Evolutionary conservation across 2,888 invertebrate genomes (phyloP), one percentile per base, ranked within the genome.

Genomic region (Abscondita cerata): DNA sequence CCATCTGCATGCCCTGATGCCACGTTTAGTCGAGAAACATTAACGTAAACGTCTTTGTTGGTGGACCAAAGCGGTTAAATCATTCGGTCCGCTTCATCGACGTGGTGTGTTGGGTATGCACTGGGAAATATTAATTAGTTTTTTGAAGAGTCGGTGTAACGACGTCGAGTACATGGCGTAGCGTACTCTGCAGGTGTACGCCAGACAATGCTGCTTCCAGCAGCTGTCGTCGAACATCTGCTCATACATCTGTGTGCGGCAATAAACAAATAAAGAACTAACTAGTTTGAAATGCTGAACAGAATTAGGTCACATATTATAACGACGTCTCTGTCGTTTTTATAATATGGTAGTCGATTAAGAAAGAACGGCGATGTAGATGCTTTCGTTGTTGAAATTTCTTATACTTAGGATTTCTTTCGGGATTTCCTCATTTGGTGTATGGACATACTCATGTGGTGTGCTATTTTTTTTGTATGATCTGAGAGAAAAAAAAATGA

Each of bases 151-250:
- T 25, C 6, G 25, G 25, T 25, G 25, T 6, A 2, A 25, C 25
- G 6, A 6, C 25, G 6, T 2, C 25, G 25, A 6, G 25, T 6
- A 25, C 36, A 13, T 41, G 6, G 16, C 41, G 41, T 16, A 41
- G 16, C 13, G 12, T 48, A 36, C 50, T 38, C 48, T 19, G 12
- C 57, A 53, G 62, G 62, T 58, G 47, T 57, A 62, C 38, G 18
- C 36, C 40, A 50, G 25, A 59, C 36, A 52, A 63, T 58, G 46
- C 63, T 56, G 59, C 59, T 55, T 52, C 47, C 31, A 59, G 55
- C 64, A 64, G 59, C 64, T 64, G 64, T 57, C 64, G 50, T 52
- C 25, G 48, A 60, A 48, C 64, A 64, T 60, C 64, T 64, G 64
- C 59, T 44, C 19, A 44, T 18, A 9, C 36, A 12, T 11, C 12